These are phyloP conservation scores for Drosophila sturtevanti DNA, from an alignment of 1,140 invertebrate species.

Conservation along the genomic window DNA sequence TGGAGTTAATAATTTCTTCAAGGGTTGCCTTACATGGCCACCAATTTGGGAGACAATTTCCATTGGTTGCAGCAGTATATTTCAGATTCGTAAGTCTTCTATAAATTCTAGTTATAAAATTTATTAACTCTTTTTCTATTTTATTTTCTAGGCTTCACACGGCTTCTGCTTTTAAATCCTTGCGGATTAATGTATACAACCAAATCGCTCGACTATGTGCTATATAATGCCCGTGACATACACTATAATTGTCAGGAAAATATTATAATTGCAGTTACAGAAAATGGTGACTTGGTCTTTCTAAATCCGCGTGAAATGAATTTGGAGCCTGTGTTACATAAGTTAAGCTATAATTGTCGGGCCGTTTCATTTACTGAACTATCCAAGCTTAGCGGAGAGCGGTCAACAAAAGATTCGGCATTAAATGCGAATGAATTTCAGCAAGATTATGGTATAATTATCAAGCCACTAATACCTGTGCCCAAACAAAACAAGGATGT, in stretches of 20 bases:
- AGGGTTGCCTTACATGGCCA: conserved; percentile 50
- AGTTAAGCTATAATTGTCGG: conserved; percentile 2
- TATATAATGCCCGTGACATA: conserved; percentile 33
- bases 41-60: conserved; percentile 60
- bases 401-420: background rate
- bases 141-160: conserved; percentile 29
- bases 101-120: background rate
- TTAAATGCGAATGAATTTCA: conserved; percentile 38
- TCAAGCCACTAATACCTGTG: conserved; percentile 39
- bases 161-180: conserved; percentile 47
- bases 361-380: conserved; percentile 34
- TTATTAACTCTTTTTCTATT: background rate
- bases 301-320: conserved; percentile 45
- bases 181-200: conserved; percentile 37
- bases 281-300: conserved; percentile 64
- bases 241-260: conserved; percentile 55
- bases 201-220: conserved; percentile 40
- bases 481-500: background rate
- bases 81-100: conserved; percentile 31
- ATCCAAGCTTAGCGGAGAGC: conserved; percentile 15
- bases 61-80: conserved; percentile 35
- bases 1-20: conserved; percentile 34
- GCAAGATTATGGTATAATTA: conserved; percentile 58
- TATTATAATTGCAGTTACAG: conserved; percentile 30
- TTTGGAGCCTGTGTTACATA: conserved; percentile 26